phyloP scores from a whole-genome alignment of 2,113 vertebrate species.

The Elaphurus davidianus region DNA sequence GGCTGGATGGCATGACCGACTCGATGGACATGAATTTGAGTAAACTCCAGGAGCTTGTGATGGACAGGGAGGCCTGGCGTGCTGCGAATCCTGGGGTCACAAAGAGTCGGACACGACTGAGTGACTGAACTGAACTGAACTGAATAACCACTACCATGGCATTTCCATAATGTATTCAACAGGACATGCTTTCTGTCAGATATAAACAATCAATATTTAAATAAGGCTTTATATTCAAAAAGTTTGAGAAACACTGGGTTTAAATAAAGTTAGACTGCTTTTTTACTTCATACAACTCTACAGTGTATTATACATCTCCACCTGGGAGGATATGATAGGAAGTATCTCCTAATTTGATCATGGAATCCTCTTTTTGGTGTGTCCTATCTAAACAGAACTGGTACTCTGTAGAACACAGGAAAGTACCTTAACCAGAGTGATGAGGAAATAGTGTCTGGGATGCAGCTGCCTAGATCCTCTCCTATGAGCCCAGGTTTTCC shows the following conservation, averaged over 20 bases:
- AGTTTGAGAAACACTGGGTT: not conserved
- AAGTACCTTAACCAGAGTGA: not conserved
- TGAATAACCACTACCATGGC: not conserved
- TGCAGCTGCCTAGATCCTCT: not conserved
- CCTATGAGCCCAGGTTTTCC: not conserved
- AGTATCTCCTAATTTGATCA: not conserved
- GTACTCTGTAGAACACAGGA: not conserved
- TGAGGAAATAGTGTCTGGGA: not conserved
- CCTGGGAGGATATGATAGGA: not conserved
- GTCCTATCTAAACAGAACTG: not conserved
- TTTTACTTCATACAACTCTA: not conserved
- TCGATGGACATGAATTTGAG: no score
- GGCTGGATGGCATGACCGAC: no score
- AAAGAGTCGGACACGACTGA: no score
- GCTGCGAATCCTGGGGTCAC: no score
- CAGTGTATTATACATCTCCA: not conserved
- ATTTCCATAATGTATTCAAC: not conserved
- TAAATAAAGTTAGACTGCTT: not conserved
- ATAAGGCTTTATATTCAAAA: not conserved
- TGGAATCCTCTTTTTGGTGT: not conserved
- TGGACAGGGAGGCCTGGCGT: no score
- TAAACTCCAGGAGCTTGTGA: no score
- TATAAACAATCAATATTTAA: not conserved
- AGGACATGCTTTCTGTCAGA: not conserved
- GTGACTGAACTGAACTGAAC: no score